A percentile compares a stretch with the other conserved stretches of the same genome.
Conservation (phyloP, 2,888 invertebrate species). For the Gonocerus acuteangulatus region DNA sequence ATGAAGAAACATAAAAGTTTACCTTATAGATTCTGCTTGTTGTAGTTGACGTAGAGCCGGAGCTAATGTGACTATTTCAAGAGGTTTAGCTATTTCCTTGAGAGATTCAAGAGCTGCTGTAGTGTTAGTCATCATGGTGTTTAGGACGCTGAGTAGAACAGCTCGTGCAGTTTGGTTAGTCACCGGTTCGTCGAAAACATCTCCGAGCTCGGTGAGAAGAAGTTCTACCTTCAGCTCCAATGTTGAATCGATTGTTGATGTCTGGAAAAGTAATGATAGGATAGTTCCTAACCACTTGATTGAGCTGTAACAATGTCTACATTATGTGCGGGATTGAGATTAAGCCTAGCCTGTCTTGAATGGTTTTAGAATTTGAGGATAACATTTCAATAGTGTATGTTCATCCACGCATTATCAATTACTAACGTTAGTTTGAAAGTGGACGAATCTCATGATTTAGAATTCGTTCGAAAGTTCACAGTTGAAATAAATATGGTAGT, state of each 20-base stretch:
- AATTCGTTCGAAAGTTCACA: too few species aligned
- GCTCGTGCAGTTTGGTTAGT: slow-evolving; percentile 69
- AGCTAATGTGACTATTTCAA: slow-evolving; percentile 63
- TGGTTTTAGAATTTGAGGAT: too few species aligned
- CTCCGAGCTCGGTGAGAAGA: slow-evolving; percentile 62
- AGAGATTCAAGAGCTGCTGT: slow-evolving; percentile 67
- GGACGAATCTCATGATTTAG: too few species aligned
- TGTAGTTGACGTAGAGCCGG: slow-evolving; percentile 40
- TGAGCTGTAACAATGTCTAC: too few species aligned
- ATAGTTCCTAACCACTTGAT: too few species aligned
- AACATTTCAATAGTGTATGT: too few species aligned
- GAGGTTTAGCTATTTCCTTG: slow-evolving; percentile 63
- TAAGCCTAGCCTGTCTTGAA: too few species aligned
- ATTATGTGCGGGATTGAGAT: too few species aligned
- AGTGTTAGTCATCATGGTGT: slow-evolving; percentile 64
- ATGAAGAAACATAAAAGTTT: not conserved
- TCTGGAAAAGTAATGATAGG: slow-evolving; percentile 49
- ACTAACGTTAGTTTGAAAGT: too few species aligned
- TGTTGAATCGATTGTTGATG: slow-evolving; percentile 66
- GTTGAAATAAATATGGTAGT: too few species aligned
- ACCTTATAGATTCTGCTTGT: slow-evolving; percentile 43
- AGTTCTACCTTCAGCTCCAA: slow-evolving; percentile 61
- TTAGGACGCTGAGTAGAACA: slow-evolving; percentile 60
- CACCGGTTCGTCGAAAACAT: slow-evolving; percentile 68
- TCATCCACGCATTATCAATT: too few species aligned